Conservation (phyloP, 2,888 invertebrate genomes). For the Marasmarcha lunaedactyla region DNA sequence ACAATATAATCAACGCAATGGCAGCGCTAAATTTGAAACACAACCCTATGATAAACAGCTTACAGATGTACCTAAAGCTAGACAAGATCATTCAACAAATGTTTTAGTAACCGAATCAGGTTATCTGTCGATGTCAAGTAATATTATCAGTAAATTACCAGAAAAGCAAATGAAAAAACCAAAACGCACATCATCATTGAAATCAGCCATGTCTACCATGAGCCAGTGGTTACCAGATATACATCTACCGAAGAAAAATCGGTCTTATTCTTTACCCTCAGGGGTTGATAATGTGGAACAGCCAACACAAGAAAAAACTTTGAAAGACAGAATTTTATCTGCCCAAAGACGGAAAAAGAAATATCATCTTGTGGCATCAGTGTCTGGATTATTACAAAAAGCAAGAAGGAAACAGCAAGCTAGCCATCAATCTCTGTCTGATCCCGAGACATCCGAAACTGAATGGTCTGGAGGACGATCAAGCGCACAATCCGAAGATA, state of each 20-base stretch:
- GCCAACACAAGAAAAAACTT: slow-evolving; percentile 54
- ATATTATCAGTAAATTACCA: slow-evolving; percentile 63
- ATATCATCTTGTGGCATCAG: slow-evolving; percentile 83
- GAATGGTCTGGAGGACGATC: slow-evolving; percentile 74
- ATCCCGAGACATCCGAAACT: slow-evolving; percentile 82
- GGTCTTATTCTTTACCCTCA: slow-evolving; percentile 86
- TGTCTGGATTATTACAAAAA: slow-evolving; percentile 87
- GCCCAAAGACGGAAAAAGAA: slow-evolving; percentile 79
- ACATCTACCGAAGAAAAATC: slow-evolving; percentile 80
- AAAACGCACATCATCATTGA: slow-evolving; percentile 78
- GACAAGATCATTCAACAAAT: slow-evolving; percentile 56
- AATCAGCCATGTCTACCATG: slow-evolving; percentile 84
- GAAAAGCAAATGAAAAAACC: slow-evolving; percentile 75
- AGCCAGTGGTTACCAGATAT: slow-evolving; percentile 85
- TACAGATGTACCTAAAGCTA: slow-evolving; percentile 33
- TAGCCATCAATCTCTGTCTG: slow-evolving; percentile 76
- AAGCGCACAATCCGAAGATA: slow-evolving; percentile 81
- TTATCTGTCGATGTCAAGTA: slow-evolving; percentile 80
- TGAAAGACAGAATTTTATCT: slow-evolving; percentile 57
- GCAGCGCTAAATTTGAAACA: slow-evolving; percentile 46
- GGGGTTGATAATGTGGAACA: slow-evolving; percentile 72
- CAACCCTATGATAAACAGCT: slow-evolving; percentile 45
- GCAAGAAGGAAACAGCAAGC: slow-evolving; percentile 77
- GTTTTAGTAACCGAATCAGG: slow-evolving; percentile 84
- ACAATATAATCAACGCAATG: slow-evolving; percentile 64